A percentile compares a stretch with the other conserved stretches of the same genome.
Conservation (phyloP, 2,797 vertebrate genomes). For the Hemitrygon akajei region DNA sequence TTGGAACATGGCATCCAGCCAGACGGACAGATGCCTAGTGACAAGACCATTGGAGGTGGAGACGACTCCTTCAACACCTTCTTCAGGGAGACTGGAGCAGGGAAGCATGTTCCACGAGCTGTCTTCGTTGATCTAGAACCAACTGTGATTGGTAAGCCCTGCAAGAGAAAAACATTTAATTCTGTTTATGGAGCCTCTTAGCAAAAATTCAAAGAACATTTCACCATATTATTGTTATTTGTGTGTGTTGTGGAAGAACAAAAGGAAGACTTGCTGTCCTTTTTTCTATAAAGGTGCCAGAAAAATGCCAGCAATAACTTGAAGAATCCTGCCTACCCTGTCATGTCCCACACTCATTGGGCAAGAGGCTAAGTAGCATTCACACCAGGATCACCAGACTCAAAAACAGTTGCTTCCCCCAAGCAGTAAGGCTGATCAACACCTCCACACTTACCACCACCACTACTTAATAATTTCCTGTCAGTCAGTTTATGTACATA, state of each 20-base stretch:
- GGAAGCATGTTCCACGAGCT: conserved; percentile 35
- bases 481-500: too few species aligned
- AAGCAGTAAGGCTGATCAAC: too few species aligned
- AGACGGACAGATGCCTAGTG: conserved; percentile 38
- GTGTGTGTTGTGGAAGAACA: not conserved
- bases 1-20: conserved; percentile 36
- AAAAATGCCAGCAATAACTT: too few species aligned
- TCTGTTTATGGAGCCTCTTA: not conserved
- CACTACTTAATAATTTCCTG: too few species aligned
- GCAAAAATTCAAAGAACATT: not conserved
- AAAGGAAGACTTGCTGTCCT: not conserved
- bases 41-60: conserved; percentile 37
- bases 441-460: too few species aligned
- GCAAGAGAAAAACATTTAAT: not conserved
- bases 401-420: too few species aligned
- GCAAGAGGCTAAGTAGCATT: too few species aligned
- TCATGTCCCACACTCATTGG: too few species aligned
- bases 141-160: conserved; percentile 29
- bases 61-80: conserved; percentile 39
- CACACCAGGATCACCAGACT: too few species aligned
- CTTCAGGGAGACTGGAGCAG: conserved; percentile 38
- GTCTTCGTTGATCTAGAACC: conserved; percentile 37
- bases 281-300: too few species aligned
- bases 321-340: too few species aligned
- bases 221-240: not conserved